Conservation (phyloP, 2,797 vertebrate species). For the Tapera naevia region DNA sequence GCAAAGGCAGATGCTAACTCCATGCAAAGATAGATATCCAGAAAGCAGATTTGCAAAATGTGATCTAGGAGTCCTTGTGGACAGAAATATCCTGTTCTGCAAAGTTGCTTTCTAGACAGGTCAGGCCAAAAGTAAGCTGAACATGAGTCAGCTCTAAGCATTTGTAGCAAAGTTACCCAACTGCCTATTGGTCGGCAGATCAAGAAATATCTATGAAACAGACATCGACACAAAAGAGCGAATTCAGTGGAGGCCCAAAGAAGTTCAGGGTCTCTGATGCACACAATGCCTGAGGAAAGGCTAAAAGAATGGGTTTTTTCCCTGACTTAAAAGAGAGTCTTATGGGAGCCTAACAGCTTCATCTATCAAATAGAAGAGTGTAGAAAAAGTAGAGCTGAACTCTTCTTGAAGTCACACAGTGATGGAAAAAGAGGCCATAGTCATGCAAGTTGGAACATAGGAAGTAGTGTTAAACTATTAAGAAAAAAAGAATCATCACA, state of each 20-base stretch:
- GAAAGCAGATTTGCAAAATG: not conserved
- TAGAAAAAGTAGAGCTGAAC: not conserved
- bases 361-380: not conserved
- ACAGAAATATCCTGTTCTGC: not conserved
- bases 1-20: not conserved
- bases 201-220: not conserved
- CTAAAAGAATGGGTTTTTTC: rapidly evolving
- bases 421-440: not conserved
- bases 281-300: not conserved
- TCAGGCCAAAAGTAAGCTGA: not conserved
- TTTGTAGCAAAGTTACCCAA: not conserved
- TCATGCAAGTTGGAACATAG: not conserved
- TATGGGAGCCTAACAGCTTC: not conserved
- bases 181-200: not conserved
- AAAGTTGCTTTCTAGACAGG: not conserved
- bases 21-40: not conserved
- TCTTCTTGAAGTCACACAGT: not conserved
- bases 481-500: not conserved
- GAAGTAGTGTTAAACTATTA: not conserved
- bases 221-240: not conserved
- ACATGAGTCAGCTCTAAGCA: not conserved
- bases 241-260: not conserved
- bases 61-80: not conserved
- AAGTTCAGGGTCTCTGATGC: not conserved
- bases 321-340: not conserved